Conservation (phyloP, 1,140 invertebrate genomes). For the Neotoxoptera formosana region DNA sequence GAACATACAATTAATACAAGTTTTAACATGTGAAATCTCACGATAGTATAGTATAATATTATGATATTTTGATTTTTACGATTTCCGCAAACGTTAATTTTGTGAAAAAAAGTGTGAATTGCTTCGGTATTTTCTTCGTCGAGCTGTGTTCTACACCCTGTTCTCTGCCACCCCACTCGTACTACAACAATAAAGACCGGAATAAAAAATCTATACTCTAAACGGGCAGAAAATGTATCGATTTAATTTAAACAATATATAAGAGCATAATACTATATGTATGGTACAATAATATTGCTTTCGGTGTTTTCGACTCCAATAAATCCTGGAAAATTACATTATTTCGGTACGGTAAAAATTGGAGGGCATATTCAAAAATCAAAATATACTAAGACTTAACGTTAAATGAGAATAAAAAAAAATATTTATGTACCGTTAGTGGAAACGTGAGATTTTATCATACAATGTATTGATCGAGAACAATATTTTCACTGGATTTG, state of each 20-base stretch:
- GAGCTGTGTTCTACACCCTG: not conserved
- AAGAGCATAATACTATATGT: not conserved
- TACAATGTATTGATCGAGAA: not conserved
- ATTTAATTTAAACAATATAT: not conserved
- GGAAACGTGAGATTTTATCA: not conserved
- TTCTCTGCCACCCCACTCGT: not conserved
- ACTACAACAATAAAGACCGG: not conserved
- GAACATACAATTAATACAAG: not conserved
- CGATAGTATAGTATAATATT: too few relatives aligned
- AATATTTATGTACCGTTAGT: not conserved
- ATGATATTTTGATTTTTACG: too few relatives aligned
- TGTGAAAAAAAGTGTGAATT: not conserved
- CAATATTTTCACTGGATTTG: not conserved
- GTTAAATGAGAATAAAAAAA: not conserved
- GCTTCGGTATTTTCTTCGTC: not conserved
- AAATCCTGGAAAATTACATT: not conserved
- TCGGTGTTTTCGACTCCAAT: not conserved
- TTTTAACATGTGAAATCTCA: not conserved
- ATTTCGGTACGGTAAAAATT: not conserved
- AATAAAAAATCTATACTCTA: not conserved
- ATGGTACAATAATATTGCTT: not conserved
- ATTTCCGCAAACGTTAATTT: too few relatives aligned
- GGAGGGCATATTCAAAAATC: not conserved
- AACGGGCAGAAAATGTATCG: not conserved
- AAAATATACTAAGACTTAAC: not conserved